A percentile compares a stretch with the other conserved stretches of the same genome.
phyloP scores from a whole-genome alignment of 2,888 invertebrate genomes.

The Homarus gammarus region DNA sequence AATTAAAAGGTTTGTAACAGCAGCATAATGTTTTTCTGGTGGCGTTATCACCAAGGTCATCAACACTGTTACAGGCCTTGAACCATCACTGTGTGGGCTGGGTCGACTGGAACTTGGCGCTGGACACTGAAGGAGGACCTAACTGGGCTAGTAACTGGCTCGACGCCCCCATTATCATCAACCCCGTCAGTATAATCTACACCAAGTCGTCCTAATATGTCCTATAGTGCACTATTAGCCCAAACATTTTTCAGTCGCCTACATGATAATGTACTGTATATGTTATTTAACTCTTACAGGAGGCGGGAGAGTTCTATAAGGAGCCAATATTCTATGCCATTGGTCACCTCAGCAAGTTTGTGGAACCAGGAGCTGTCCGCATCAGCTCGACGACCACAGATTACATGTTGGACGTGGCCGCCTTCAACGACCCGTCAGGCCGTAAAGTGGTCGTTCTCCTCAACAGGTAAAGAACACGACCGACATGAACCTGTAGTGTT shows the following conservation, averaged over 20 bases:
- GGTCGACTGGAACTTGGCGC: conserved; percentile 82
- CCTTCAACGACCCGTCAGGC: conserved; percentile 49
- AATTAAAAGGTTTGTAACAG: no score
- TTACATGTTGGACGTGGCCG: background rate
- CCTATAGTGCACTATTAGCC: no score
- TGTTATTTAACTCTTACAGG: conserved; percentile 4
- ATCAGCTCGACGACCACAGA: background rate
- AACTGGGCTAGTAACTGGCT: conserved; percentile 82
- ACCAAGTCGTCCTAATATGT: background rate
- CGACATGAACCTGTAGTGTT: no score
- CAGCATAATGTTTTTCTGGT: no score
- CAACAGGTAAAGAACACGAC: conserved; percentile 39
- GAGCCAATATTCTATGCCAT: conserved; percentile 82
- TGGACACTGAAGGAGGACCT: conserved; percentile 81
- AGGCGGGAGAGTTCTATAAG: conserved; percentile 80
- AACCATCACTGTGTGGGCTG: conserved; percentile 82
- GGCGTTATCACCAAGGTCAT: background rate
- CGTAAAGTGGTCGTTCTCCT: conserved; percentile 39
- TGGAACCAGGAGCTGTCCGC: conserved; percentile 51
- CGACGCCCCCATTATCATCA: conserved; percentile 82
- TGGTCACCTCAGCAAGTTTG: conserved; percentile 81
- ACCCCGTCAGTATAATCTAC: conserved; percentile 77
- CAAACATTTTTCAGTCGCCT: no score
- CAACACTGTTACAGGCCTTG: conserved; percentile 79
- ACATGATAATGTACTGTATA: no score